Percentiles rank a stretch among this genome's conserved stretches.
These are phyloP conservation scores for Peromyscus aztecus DNA, from an alignment of 2,797 vertebrate species.

Conservation along the genomic window DNA sequence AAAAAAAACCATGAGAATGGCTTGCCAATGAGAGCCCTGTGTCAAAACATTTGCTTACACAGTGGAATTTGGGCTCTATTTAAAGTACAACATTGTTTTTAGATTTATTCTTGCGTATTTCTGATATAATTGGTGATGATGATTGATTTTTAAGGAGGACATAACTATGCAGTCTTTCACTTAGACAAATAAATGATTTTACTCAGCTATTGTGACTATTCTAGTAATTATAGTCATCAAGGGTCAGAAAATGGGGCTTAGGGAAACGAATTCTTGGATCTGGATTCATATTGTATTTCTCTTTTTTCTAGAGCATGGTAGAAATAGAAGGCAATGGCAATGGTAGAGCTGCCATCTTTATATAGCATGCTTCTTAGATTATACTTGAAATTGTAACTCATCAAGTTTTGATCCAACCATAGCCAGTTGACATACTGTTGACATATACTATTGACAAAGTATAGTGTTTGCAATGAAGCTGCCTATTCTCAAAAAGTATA, in stretches of 20 bases:
- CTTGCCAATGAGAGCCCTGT: not conserved
- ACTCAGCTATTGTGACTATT: not conserved
- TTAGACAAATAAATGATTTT: not conserved
- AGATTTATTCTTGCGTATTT: constrained; percentile 23
- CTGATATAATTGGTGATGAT: not conserved
- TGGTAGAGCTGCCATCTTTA: constrained; percentile 1
- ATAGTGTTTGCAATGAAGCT: not conserved
- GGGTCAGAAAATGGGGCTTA: not conserved
- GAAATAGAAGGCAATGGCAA: not conserved
- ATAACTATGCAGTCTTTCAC: not conserved
- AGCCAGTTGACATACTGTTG: not conserved
- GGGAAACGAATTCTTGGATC: not conserved
- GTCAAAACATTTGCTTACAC: not conserved
- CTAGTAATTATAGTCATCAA: not conserved
- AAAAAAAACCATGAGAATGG: not conserved
- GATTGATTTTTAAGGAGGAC: not conserved
- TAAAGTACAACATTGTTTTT: not conserved
- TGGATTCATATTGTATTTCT: not conserved
- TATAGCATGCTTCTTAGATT: not conserved
- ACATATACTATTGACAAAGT: not conserved
- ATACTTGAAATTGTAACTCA: not conserved
- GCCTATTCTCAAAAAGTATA: not conserved
- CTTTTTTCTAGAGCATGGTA: not conserved
- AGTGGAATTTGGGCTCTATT: not conserved
- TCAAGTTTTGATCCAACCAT: not conserved